Evolutionary conservation across 2,888 invertebrate genomes (phyloP), one percentile per base, ranked within the genome.

Genomic region (Neocrepidodera transversa): DNA sequence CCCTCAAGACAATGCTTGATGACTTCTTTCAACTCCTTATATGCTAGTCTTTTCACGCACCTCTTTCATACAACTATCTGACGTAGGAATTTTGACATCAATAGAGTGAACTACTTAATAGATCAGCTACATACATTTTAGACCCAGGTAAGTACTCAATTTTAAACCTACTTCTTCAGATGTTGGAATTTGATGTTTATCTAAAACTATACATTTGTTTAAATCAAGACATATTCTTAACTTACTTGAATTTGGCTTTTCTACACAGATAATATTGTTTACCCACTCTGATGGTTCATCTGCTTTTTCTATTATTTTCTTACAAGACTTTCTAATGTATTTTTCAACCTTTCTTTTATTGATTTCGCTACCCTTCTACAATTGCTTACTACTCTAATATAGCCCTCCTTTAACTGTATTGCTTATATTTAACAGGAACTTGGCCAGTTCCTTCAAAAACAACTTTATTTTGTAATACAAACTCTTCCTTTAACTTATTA

Each of bases 251-350:
- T 32, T 32, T 59, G 30, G 51, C 23, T 38, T 63, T 40, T 65
- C 59, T 11, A 63, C 53, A 11, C 58, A 43, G 1, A 61, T 61
- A 26, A 65, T 58, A 47, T n/a, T n/a, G n/a, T n/a, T n/a, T n/a
- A n/a, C n/a, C n/a, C n/a, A n/a, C n/a, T n/a, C n/a, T n/a, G n/a
- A 60, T 60, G 66, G 66, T 28, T 65, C 60, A 11, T 66, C 40
- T n/a, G 55, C 50, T 28, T 57, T 38, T 7, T 2, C 23, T 36
- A 67, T 66, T 38, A 67, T 66, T 8, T 54, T 59, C 16, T 57
- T 18, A 36, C 11, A 28, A 63, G 32, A 20, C 54, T 53, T 51
- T 59, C 49, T 18, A 65, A 38, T 14, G 57, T 45, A 1, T 49
- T 16, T 45, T 65, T 63, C 40, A 62, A 59, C 18, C n/a, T 11